phyloP scores from a whole-genome alignment of 2,113 vertebrate genomes.

The Phocoena sinus region DNA sequence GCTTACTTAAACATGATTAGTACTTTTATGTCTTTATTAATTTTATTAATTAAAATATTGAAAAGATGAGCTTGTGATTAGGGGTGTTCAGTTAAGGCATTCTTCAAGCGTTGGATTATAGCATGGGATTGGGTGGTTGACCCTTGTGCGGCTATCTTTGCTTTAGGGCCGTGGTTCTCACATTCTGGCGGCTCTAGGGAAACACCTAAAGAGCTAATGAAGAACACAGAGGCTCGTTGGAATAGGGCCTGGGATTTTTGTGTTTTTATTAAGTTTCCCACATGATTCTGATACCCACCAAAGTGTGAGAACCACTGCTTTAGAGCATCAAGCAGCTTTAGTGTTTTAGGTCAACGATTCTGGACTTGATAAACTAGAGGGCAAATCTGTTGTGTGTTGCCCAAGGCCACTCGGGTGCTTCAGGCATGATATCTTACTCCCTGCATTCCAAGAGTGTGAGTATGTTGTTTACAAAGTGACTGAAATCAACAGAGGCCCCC shows the following conservation, averaged over 20 bases:
- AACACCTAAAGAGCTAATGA: neutral
- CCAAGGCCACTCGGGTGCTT: neutral
- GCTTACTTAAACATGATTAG: slow-evolving; percentile 9
- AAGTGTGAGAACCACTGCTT: neutral
- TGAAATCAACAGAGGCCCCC: neutral
- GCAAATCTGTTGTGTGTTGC: neutral
- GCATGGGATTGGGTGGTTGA: neutral
- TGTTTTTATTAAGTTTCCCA: neutral
- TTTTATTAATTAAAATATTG: slow-evolving; percentile 34
- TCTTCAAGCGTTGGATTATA: neutral
- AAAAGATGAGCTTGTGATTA: neutral
- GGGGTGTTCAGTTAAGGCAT: neutral
- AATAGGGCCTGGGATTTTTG: neutral
- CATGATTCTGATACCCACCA: neutral
- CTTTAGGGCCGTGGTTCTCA: neutral
- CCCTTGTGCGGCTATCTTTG: neutral
- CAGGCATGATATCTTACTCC: neutral
- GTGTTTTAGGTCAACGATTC: neutral
- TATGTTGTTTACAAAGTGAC: neutral
- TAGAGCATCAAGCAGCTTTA: neutral
- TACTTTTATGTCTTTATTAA: slow-evolving; percentile 30
- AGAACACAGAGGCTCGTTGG: neutral
- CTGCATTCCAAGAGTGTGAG: neutral
- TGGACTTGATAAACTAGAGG: neutral
- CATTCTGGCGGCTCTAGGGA: neutral